Percentiles rank a stretch among this genome's conserved stretches.
Evolutionary conservation across 2,113 vertebrate genomes (phyloP).

Genomic region (Aphelocoma coerulescens): DNA sequence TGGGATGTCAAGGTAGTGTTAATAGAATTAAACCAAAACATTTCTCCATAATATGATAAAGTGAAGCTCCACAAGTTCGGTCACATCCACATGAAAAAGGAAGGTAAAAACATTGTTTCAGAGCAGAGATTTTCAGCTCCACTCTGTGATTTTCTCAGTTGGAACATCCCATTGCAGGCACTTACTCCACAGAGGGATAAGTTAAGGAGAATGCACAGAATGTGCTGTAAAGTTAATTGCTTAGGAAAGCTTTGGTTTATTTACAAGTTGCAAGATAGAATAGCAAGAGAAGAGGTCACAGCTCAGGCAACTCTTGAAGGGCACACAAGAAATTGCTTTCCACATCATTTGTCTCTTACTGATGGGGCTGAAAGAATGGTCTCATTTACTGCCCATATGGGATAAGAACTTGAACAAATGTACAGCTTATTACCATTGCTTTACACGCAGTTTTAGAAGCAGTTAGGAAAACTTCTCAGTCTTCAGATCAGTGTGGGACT

Average conservation of each 20-base stretch:
- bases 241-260: neutral
- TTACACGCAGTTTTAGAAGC: neutral
- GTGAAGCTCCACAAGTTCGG: neutral
- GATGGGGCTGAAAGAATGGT: neutral
- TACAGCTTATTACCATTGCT: neutral
- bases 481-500: neutral
- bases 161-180: neutral
- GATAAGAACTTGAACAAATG: neutral
- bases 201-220: neutral
- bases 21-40: neutral
- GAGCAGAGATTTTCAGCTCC: neutral
- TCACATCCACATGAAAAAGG: neutral
- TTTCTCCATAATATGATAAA: neutral
- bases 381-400: neutral
- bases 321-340: neutral
- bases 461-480: neutral
- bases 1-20: neutral
- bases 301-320: neutral
- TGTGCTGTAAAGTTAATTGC: neutral
- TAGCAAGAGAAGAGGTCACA: neutral
- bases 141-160: neutral
- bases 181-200: neutral
- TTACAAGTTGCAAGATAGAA: neutral
- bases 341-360: neutral
- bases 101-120: neutral